Conservation (phyloP, 2,113 vertebrate genomes). For the Phrynosoma platyrhinos region DNA sequence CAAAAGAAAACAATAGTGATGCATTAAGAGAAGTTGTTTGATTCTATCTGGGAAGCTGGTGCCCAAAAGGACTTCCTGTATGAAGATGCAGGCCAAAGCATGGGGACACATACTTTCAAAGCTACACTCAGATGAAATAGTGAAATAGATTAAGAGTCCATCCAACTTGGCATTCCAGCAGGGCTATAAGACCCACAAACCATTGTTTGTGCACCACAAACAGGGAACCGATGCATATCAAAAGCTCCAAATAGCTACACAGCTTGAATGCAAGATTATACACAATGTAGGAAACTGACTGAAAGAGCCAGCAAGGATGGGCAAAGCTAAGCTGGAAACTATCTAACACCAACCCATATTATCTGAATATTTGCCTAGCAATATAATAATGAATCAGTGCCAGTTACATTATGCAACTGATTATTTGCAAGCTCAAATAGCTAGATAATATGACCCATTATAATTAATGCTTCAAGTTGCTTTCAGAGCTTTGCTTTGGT, state of each 20-base stretch:
- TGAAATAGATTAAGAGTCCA: background rate
- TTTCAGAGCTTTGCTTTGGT: constrained; percentile 32
- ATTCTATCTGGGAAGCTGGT: background rate
- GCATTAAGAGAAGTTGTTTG: background rate
- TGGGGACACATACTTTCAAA: background rate
- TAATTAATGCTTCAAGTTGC: background rate
- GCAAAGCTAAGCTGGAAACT: background rate
- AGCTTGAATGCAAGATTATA: no score
- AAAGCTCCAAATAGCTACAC: background rate
- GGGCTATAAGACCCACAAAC: background rate
- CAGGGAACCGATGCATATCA: background rate
- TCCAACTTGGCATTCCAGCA: background rate
- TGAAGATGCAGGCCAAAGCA: no score
- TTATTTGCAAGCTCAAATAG: constrained; percentile 6
- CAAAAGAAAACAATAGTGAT: background rate
- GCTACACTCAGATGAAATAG: background rate
- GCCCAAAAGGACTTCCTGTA: background rate
- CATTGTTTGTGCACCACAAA: background rate
- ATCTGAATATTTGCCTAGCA: constrained; percentile 32
- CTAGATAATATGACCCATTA: constrained; percentile 15
- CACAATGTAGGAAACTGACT: background rate
- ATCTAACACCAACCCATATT: background rate
- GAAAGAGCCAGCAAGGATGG: no score
- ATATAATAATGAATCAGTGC: constrained; percentile 1
- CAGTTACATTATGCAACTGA: background rate